Percentiles rank a stretch among this genome's conserved stretches.
These are phyloP conservation scores for Stylophora pistillata DNA, from an alignment of 64 coral and sea anemone species.

Conservation along the genomic window DNA sequence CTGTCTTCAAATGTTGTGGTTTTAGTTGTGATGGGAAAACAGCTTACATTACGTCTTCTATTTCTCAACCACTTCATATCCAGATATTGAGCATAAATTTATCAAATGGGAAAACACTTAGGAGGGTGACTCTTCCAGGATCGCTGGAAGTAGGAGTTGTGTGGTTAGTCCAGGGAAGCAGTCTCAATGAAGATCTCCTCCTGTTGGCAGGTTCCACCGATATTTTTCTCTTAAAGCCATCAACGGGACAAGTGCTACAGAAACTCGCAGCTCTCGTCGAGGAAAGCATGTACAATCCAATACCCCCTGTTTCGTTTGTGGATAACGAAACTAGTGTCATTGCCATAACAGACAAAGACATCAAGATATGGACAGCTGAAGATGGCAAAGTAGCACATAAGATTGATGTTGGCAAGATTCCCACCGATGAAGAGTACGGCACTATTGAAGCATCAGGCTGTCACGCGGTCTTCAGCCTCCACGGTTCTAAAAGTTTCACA, in stretches of 20 bases:
- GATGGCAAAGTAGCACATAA: slow-evolving; percentile 29
- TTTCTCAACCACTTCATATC: not conserved
- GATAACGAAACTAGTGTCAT: slow-evolving; percentile 50
- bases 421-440: slow-evolving; percentile 55
- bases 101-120: slow-evolving; percentile 40
- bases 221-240: slow-evolving; percentile 40
- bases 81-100: slow-evolving; percentile 37
- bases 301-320: slow-evolving; percentile 62
- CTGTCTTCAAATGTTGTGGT: slow-evolving; percentile 32
- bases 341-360: slow-evolving; percentile 57
- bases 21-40: slow-evolving; percentile 70
- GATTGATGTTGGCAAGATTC: slow-evolving; percentile 44
- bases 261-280: slow-evolving; percentile 32
- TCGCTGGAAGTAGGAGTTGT: slow-evolving; percentile 18
- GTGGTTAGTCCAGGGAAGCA: slow-evolving; percentile 44
- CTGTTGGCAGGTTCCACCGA: slow-evolving; percentile 46
- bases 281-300: slow-evolving; percentile 44
- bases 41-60: slow-evolving; percentile 7
- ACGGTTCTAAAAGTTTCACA: slow-evolving; percentile 24
- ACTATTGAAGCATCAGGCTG: slow-evolving; percentile 36
- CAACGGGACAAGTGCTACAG: slow-evolving; percentile 12
- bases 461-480: slow-evolving; percentile 39
- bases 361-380: slow-evolving; percentile 65
- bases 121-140: slow-evolving; percentile 34
- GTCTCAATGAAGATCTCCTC: slow-evolving; percentile 9